A percentile compares a stretch with the other conserved stretches of the same genome.
phyloP scores from a whole-genome alignment of 2,113 vertebrate species.

The human (Homo sapiens) region GRCh38 chr4:57282501-57283000 shows the following conservation, averaged over 20 bases:
- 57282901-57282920: not conserved
- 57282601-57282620: not conserved
- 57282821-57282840: not conserved
- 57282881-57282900: not conserved
- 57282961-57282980: not conserved
- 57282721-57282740: not conserved
- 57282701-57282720: not conserved
- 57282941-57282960: not conserved
- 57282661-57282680: not conserved
- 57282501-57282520: not conserved
- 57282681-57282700: not conserved
- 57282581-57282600: not conserved
- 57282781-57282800: not conserved
- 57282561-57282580: not conserved
- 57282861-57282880: constrained; percentile 25
- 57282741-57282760: not conserved
- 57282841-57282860: not conserved
- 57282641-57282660: not conserved
- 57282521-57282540: not conserved
- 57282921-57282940: not conserved
- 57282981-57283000: not conserved
- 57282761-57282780: not conserved
- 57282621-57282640: not conserved
- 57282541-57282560: not conserved
- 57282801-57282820: not conserved